A percentile compares a stretch with the other conserved stretches of the same genome.
These are phyloP conservation scores for Artibeus jamaicensis DNA, from an alignment of 2,797 vertebrate species.

Conservation along the genomic window DNA sequence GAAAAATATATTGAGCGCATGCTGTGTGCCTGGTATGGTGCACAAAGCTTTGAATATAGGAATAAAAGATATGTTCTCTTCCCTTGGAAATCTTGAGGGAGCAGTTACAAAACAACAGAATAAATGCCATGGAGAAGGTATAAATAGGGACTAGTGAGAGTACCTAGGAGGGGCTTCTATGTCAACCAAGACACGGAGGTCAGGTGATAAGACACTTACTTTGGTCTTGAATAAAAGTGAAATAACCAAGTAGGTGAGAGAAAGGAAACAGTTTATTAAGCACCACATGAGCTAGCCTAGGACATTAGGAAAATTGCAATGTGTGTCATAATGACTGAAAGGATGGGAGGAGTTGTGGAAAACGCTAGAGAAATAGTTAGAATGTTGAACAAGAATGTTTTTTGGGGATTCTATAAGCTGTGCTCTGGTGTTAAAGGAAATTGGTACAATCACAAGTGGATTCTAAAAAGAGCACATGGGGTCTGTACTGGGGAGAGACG, in stretches of 20 bases:
- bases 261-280: background rate
- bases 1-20: background rate
- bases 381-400: background rate
- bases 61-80: background rate
- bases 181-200: background rate
- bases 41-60: background rate
- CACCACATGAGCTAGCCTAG: background rate
- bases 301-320: background rate
- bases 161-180: background rate
- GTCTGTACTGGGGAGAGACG: background rate
- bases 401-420: background rate
- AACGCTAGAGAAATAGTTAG: background rate
- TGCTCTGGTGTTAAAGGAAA: background rate
- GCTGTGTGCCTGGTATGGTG: background rate
- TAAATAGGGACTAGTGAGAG: background rate
- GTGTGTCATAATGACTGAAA: background rate
- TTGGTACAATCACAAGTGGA: background rate
- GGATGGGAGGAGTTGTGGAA: background rate
- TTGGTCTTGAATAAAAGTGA: background rate
- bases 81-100: background rate
- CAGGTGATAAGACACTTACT: background rate
- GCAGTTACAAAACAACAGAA: background rate
- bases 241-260: background rate
- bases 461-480: background rate
- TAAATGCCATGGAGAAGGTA: background rate